These are phyloP conservation scores for Rallus limicola DNA, from an alignment of 2,113 vertebrate genomes.

Conservation along the genomic window DNA sequence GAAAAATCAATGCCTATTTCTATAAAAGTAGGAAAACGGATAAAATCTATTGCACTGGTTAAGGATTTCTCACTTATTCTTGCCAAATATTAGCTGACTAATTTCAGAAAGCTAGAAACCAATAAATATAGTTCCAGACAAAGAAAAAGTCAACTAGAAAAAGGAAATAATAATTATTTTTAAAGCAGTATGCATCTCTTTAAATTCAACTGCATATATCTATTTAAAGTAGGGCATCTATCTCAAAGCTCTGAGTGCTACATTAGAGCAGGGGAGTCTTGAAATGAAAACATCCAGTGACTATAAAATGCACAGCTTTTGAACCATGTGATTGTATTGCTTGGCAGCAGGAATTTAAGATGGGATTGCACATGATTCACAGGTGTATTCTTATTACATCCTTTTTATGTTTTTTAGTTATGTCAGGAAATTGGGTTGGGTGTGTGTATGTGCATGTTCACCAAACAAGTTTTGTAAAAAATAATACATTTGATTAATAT, in stretches of 20 bases:
- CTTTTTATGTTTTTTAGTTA: not conserved
- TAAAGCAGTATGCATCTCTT: not conserved
- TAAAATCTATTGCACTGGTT: not conserved
- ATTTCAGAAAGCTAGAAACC: not conserved
- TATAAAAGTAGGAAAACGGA: not conserved
- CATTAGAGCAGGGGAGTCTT: not conserved
- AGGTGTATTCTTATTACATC: not conserved
- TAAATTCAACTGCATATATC: not conserved
- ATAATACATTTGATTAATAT: not conserved
- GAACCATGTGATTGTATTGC: not conserved
- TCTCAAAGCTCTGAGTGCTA: not conserved
- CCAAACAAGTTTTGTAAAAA: not conserved
- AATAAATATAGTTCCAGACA: not conserved
- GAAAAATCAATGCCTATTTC: not conserved
- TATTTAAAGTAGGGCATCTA: not conserved
- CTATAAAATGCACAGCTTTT: not conserved
- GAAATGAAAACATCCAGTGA: not conserved
- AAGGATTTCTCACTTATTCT: not conserved
- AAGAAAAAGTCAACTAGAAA: not conserved
- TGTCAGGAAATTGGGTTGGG: not conserved
- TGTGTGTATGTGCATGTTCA: fast-evolving
- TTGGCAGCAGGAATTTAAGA: not conserved
- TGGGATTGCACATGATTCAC: not conserved
- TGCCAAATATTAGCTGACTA: not conserved
- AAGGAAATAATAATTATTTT: not conserved